Percentiles rank a stretch among this genome's conserved stretches.
Conservation (phyloP, 1,140 invertebrate species). For the Micrasema minimum region DNA sequence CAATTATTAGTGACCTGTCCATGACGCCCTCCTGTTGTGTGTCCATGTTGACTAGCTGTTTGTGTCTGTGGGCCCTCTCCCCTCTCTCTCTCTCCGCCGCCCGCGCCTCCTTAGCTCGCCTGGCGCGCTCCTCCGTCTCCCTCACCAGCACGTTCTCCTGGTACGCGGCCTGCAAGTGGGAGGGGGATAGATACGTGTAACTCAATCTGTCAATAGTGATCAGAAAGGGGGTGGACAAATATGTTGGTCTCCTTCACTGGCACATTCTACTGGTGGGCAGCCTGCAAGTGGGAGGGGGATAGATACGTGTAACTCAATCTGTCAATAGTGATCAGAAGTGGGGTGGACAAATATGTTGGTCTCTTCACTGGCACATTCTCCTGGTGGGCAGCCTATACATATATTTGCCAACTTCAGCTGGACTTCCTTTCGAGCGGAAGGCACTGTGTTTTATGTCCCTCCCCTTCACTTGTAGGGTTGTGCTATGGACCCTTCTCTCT, state of each 20-base stretch:
- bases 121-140: conserved; percentile 90
- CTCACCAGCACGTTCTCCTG: conserved; percentile 84
- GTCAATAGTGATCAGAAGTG: too few relatives aligned
- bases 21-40: conserved; percentile 94
- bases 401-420: too few relatives aligned
- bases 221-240: too few relatives aligned
- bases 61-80: conserved; percentile 83
- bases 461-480: too few relatives aligned
- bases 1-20: conserved; percentile 73
- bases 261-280: conserved; percentile 87
- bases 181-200: too few relatives aligned
- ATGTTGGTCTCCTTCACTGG: conserved; percentile 84
- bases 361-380: conserved; percentile 87
- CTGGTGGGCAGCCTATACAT: conserved; percentile 86
- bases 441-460: too few relatives aligned
- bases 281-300: conserved; percentile 63
- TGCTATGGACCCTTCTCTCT: too few relatives aligned
- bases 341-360: too few relatives aligned
- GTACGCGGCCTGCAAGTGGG: conserved; percentile 75
- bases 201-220: too few relatives aligned
- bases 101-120: conserved; percentile 84
- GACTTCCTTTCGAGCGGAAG: too few relatives aligned
- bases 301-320: too few relatives aligned
- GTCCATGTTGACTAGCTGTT: conserved; percentile 91
- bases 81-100: conserved; percentile 87